These are phyloP conservation scores for Poecilia velifera DNA, from an alignment of 2,797 vertebrate genomes.

Conservation along the genomic window DNA sequence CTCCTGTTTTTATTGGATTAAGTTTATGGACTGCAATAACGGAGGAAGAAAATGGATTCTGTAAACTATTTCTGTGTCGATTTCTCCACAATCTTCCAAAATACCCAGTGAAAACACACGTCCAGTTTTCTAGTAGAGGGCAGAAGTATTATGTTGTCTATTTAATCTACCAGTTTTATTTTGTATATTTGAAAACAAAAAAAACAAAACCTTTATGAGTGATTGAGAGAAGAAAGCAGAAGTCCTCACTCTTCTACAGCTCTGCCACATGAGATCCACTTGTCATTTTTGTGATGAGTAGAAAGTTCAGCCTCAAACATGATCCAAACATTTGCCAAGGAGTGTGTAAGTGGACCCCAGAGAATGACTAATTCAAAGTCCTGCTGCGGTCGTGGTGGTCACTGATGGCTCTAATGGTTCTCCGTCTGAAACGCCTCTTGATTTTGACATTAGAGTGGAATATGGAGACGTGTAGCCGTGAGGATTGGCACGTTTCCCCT, in stretches of 20 bases:
- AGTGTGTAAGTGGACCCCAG: neutral
- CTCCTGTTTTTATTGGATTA: neutral
- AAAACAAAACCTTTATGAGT: neutral
- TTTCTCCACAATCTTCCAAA: neutral
- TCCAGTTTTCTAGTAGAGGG: neutral
- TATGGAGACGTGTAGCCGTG: neutral
- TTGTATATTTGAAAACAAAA: neutral
- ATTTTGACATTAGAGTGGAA: neutral
- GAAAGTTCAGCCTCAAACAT: neutral
- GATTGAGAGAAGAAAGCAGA: neutral
- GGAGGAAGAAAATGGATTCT: neutral
- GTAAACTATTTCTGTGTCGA: neutral
- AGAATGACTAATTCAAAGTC: neutral
- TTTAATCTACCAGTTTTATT: neutral
- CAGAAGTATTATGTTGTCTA: neutral
- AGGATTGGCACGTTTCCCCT: neutral
- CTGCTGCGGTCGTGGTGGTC: neutral
- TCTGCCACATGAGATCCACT: too few relatives aligned
- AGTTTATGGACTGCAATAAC: neutral
- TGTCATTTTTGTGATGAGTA: neutral
- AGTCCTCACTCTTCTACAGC: neutral
- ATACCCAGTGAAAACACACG: neutral
- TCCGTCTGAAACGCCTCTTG: neutral
- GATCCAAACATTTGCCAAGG: neutral
- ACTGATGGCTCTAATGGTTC: neutral